phyloP scores from a whole-genome alignment of 2,888 invertebrate species.

The Nemoura dubitans region DNA sequence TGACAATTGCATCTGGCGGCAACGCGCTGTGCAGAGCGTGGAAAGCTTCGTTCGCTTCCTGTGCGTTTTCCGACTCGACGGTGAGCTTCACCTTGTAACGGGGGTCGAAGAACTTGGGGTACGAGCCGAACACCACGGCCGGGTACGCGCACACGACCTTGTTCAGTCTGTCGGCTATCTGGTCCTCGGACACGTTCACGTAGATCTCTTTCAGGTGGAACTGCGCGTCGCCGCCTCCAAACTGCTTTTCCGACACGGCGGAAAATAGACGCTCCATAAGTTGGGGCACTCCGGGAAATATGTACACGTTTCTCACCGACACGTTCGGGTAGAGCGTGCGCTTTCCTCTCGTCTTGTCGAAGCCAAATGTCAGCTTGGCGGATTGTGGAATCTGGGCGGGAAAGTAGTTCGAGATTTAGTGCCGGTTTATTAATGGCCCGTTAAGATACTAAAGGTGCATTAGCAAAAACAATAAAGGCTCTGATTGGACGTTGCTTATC shows the following conservation, averaged over 20 bases:
- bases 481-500: too few species aligned
- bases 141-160: slow-evolving; percentile 61
- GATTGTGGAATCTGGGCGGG: slow-evolving; percentile 64
- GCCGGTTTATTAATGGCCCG: too few species aligned
- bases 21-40: slow-evolving; percentile 56
- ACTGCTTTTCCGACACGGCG: slow-evolving; percentile 54
- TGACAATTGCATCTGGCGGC: slow-evolving; percentile 52
- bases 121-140: slow-evolving; percentile 64
- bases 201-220: slow-evolving; percentile 61
- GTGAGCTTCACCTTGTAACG: slow-evolving; percentile 64
- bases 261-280: slow-evolving; percentile 61
- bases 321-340: slow-evolving; percentile 61
- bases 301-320: slow-evolving; percentile 69
- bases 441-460: too few species aligned
- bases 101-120: slow-evolving; percentile 62
- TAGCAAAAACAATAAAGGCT: too few species aligned
- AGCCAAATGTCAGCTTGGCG: slow-evolving; percentile 60
- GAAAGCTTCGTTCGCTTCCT: slow-evolving; percentile 58
- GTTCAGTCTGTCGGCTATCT: slow-evolving; percentile 60
- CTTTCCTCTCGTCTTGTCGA: slow-evolving; percentile 54
- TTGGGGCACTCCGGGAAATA: slow-evolving; percentile 77
- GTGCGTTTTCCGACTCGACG: slow-evolving; percentile 61
- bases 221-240: slow-evolving; percentile 52
- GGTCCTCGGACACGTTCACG: slow-evolving; percentile 62
- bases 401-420: too few species aligned